Base-by-base conservation (phyloP, 2,113 vertebrate genomes). In the Pelobates fuscus region DNA sequence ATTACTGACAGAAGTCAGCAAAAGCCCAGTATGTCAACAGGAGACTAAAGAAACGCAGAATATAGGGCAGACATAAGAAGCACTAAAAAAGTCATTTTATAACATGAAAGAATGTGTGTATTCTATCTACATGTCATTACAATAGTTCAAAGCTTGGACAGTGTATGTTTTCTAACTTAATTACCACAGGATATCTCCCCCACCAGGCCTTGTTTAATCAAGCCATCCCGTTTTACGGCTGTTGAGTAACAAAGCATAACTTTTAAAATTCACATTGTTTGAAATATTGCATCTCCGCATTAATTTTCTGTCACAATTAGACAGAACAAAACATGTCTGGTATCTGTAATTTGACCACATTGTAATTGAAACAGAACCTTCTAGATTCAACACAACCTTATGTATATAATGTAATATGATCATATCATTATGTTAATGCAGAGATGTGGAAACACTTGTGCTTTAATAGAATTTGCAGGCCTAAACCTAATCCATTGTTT, bases 31-130 rank as follows among this genome's bases (percentile, higher is more conserved):
- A 66, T 49, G 54, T 67, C 72, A 60, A 60, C 25, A 76, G 21
- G 60, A 67, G 72, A 76, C 32, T 5, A 46, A 67, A 67, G 64
- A 49, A 58, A 23, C 46, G n/a, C 54, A 67, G 43, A 76, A 73
- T 55, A 26, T 27, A 25, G n/a, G 55, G 72, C 72, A 67, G 63
- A 75, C 71, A 46, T 44, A 43, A 59, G 55, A 70, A 70, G 55
- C 68, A 67, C 72, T 76, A 76, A 76, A 76, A n/a, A 60, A 76
- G 63, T 57, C 43, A 67, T 67, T 76, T 76, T 76, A 76, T 52
- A 76, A 76, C 72, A 49, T 67, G 72, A 76, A 76, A 67, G 72
- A 76, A 76, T 76, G 72, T 76, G 72, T 76, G 72, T 76, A 76
- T 76, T 67, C 72, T 76, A 67, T 76, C 72, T 76, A 14, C 63